Base-by-base conservation (phyloP, 2,888 invertebrate species). In the Athalia rosae region DNA sequence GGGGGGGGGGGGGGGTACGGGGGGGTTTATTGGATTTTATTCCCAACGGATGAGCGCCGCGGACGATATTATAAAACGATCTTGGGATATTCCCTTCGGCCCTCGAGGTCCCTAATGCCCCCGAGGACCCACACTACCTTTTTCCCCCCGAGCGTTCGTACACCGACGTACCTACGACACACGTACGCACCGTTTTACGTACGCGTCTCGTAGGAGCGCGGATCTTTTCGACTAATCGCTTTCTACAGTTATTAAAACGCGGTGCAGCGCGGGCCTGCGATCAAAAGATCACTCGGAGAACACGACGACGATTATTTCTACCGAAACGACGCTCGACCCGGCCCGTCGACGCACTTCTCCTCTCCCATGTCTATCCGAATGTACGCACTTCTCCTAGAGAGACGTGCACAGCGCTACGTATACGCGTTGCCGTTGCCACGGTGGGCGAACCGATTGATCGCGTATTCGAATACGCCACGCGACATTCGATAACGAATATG, bases 11-110 rank as follows among this genome's bases (percentile, higher is more conserved):
- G 41, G 77, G 77, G 64, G 50, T 13, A 41, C 62, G 77, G 77
- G 77, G 69, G 69, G 81, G 79, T 76, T 77, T 78, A 74, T 74
- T 56, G 56, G 48, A 78, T 84, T 84, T 84, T 82, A 83, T 83
- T 81, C 83, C 82, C 80, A 84, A 84, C 82, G 82, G 84, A 82
- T 82, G 84, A 83, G 81, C 76, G 76, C 76, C 56, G 64, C 63
- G 64, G 76, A 76, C 76, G 76, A 64, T 76, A 76, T 76, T 76
- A 76, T 76, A 76, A 66, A 76, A 76, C 76, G 76, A 76, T 76
- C 76, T 76, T 74, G 62, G 50, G 74, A 74, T 74, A 74, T 74
- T 74, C 62, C 28, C 58, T 47, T 13, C 56, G 71, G 58, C 71
- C 71, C 71, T 71, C 71, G 58, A 71, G 71, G 58, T 13, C 58